Evolutionary conservation across 2,797 vertebrate genomes (phyloP).

Genomic region (Darevskia nairensis): DNA sequence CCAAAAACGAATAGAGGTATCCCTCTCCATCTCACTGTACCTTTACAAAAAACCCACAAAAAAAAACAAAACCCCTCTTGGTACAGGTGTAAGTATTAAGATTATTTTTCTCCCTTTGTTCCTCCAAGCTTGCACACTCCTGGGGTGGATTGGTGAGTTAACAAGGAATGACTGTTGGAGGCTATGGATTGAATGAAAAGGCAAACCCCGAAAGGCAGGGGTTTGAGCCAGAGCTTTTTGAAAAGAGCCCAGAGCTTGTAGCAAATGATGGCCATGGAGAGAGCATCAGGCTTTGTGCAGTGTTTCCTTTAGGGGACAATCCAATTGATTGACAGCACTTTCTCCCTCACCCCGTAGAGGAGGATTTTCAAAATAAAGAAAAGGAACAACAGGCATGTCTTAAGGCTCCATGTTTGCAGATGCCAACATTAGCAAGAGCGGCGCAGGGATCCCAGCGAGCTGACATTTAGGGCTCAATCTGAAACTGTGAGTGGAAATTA

Average conservation of each 20-base stretch:
- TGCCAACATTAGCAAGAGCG: neutral
- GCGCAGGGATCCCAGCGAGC: neutral
- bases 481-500: neutral
- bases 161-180: conserved; percentile 11
- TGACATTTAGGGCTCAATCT: neutral
- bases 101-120: neutral
- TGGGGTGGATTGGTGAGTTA: neutral
- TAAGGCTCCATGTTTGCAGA: neutral
- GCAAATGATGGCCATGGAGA: conserved; percentile 17
- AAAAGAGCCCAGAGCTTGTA: conserved; percentile 6
- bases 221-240: conserved; percentile 2
- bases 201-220: neutral
- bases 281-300: neutral
- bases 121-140: neutral
- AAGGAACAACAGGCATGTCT: neutral
- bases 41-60: conserved; percentile 13
- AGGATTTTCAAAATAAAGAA: neutral
- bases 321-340: conserved; percentile 37
- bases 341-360: neutral
- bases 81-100: conserved; percentile 4
- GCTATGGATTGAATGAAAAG: neutral
- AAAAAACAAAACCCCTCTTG: neutral
- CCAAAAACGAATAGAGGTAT: conserved; percentile 16
- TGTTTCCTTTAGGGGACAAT: conserved; percentile 29
- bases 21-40: neutral